A percentile compares a stretch with the other conserved stretches of the same genome.
Evolutionary conservation across 2,113 vertebrate genomes (phyloP).

Genomic region (Percina caprodes): DNA sequence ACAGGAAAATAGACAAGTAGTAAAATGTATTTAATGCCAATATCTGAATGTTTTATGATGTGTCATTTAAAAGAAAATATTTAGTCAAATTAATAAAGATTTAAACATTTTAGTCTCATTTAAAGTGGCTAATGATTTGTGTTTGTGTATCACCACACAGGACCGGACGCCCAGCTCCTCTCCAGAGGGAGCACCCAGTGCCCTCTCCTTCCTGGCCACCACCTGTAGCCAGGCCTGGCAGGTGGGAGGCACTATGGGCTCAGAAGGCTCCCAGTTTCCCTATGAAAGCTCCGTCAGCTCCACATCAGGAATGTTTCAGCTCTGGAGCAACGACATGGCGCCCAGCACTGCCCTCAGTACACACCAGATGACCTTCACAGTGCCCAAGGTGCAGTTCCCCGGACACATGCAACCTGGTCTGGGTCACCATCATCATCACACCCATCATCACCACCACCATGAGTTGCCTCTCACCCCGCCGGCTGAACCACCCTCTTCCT

Average conservation of each 20-base stretch:
- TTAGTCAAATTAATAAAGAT: not conserved
- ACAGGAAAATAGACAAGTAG: not conserved
- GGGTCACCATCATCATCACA: constrained; percentile 85
- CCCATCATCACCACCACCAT: constrained; percentile 82
- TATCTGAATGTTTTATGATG: not conserved
- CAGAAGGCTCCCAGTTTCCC: constrained; percentile 81
- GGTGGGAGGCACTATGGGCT: constrained; percentile 72
- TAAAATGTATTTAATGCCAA: not conserved
- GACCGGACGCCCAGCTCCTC: constrained; percentile 87
- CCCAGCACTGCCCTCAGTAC: constrained; percentile 81
- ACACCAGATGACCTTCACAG: constrained; percentile 86
- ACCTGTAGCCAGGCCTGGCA: constrained; percentile 86
- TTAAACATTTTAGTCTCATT: not conserved
- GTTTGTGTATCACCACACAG: constrained; percentile 62
- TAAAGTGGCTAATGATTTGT: not conserved
- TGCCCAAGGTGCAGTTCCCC: constrained; percentile 87
- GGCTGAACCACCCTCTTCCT: constrained; percentile 84
- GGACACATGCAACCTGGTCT: constrained; percentile 82
- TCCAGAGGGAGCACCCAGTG: constrained; percentile 81
- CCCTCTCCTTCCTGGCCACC: constrained; percentile 85
- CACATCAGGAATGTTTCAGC: constrained; percentile 87
- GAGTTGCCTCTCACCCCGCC: constrained; percentile 90
- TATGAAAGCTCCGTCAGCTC: constrained; percentile 83
- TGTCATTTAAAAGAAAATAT: not conserved
- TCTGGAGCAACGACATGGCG: constrained; percentile 88